phyloP scores from a whole-genome alignment of 2,113 vertebrate genomes.

The Daboia siamensis region DNA sequence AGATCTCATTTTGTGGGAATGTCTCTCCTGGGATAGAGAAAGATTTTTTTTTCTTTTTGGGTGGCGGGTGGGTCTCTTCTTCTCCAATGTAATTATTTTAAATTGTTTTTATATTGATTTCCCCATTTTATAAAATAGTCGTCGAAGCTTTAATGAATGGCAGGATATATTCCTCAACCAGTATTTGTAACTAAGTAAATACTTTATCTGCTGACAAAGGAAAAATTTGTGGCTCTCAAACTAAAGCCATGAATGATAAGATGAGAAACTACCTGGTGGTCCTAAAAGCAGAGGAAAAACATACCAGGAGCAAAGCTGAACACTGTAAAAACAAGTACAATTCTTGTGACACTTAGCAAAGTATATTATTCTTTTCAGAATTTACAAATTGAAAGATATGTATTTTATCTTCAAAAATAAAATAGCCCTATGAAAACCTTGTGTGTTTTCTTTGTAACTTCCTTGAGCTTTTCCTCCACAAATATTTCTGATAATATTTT shows the following conservation, averaged over 20 bases:
- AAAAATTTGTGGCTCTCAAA: not conserved
- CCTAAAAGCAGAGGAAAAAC: not conserved
- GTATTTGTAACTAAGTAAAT: not conserved
- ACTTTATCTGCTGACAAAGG: not conserved
- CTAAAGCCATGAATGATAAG: not conserved
- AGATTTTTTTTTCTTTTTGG: not conserved
- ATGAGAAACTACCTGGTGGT: not conserved
- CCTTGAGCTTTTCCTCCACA: not conserved
- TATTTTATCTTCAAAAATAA: not conserved
- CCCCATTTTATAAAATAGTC: not conserved
- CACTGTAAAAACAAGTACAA: not conserved
- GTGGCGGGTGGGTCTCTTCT: not conserved
- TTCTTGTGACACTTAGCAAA: not conserved
- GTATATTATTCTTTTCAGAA: not conserved
- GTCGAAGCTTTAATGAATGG: not conserved
- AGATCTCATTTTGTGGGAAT: not conserved
- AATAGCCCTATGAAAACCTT: not conserved
- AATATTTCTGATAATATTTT: not conserved
- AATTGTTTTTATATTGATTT: not conserved
- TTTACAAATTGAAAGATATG: not conserved
- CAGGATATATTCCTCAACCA: not conserved
- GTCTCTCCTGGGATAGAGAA: not conserved
- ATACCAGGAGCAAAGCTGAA: not conserved
- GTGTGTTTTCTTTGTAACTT: not conserved
- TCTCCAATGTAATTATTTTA: not conserved